Evolutionary conservation across 1,140 invertebrate species (phyloP).

Genomic region (Idris sp.): DNA sequence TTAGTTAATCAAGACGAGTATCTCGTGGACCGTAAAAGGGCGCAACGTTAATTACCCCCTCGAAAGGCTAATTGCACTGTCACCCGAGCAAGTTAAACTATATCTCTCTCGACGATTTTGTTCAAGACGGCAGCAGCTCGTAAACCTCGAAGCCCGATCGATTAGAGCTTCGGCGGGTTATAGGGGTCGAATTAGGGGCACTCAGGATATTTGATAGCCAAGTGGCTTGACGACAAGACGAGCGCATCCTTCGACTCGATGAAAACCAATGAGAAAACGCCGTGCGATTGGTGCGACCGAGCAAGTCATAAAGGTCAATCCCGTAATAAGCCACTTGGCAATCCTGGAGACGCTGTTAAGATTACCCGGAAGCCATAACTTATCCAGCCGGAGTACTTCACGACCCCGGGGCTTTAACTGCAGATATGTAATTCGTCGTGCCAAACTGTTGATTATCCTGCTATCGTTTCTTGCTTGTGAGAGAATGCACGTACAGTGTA

Average conservation of each 20-base stretch:
- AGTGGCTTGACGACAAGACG: constrained; percentile 59
- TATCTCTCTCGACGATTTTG: constrained; percentile 59
- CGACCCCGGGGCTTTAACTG: constrained; percentile 26
- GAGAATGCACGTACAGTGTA: constrained; percentile 2
- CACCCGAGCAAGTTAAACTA: constrained; percentile 43
- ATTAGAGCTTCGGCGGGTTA: constrained; percentile 70
- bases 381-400: constrained; percentile 30
- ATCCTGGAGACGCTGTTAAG: constrained; percentile 56
- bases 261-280: constrained; percentile 60
- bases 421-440: constrained; percentile 48
- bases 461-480: not conserved
- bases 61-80: constrained; percentile 66
- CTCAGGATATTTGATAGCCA: constrained; percentile 73
- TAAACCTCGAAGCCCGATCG: constrained; percentile 67
- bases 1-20: constrained; percentile 55
- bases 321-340: constrained; percentile 61
- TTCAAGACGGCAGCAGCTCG: constrained; percentile 48
- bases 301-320: constrained; percentile 61
- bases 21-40: constrained; percentile 43
- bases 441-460: constrained; percentile 50
- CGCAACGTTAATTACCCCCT: constrained; percentile 65
- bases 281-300: constrained; percentile 56
- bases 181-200: constrained; percentile 72
- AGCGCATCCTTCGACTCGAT: constrained; percentile 56
- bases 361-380: constrained; percentile 61